Base-by-base conservation (phyloP, 2,797 vertebrate genomes). In the Darevskia mixta region DNA sequence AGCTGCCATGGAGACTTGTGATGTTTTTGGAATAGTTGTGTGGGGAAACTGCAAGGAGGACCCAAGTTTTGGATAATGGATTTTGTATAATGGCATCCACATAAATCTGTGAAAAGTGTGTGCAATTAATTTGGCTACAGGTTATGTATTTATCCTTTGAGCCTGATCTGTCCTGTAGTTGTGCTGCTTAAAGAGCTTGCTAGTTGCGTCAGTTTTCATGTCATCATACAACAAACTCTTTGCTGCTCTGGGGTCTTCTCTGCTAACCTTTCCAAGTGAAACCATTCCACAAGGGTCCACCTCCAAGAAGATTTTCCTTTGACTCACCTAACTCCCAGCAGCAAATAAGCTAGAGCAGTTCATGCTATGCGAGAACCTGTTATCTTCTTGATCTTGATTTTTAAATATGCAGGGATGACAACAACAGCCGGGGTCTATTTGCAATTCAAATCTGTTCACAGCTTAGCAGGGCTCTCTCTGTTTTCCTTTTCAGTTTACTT, bases 371-470 rank as follows among this genome's bases (percentile, higher is more conserved):
- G 20, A 79, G 18, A 61, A 88, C 38, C 18, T 25, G 66, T 32
- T 79, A 61, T 58, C 35, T 32, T 83, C 25, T 71, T 71, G 55
- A 43, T 79, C 49, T 55, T 55, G 45, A 79, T 72, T 32, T 87
- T 58, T 73, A 72, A 38, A 84, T 84, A 61, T 41, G 49, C n/a
- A 27, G 27, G 27, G 23, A 55, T 18, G 15, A 72, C 35, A 64
- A 23, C 29, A 82, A n/a, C 18, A 80, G 29, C 13, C 2, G 49
- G 23, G 73, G 64, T 11, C 32, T 71, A 73, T 73, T 79, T 73
- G 66, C 55, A 32, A 79, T 73, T 88, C 82, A 84, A 45, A 80
- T 79, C 23, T 85, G 66, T 73, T 66, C 55, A 35, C 43, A 79
- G n/a, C 41, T 83, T 58, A 78, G 27, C 10, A 69, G 38, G 86